phyloP scores from a whole-genome alignment of 2,888 invertebrate genomes.

The Pyrrhopygopsis socrates region DNA sequence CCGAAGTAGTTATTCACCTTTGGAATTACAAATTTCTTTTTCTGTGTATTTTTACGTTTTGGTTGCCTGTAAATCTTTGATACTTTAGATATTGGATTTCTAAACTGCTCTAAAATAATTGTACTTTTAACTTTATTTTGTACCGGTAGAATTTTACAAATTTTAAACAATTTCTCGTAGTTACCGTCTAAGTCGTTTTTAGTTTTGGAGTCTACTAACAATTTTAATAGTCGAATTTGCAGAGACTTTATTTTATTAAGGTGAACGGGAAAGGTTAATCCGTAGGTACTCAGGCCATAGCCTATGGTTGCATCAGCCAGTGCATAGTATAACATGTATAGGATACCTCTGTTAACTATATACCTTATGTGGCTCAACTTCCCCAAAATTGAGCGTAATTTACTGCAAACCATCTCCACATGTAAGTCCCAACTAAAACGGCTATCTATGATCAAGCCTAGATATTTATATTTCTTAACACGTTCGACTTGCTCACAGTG shows the following conservation, averaged over 20 bases:
- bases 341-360: neutral
- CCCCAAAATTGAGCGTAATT: neutral
- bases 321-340: slow-evolving; percentile 17
- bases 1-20: slow-evolving; percentile 15
- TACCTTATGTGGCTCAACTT: neutral
- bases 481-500: neutral
- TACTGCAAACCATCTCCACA: neutral
- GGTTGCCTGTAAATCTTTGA: neutral
- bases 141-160: neutral
- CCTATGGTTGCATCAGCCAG: neutral
- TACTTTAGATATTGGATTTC: neutral
- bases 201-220: neutral
- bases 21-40: neutral
- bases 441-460: neutral
- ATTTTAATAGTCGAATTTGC: neutral
- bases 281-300: slow-evolving; percentile 3
- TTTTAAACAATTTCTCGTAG: slow-evolving; percentile 4
- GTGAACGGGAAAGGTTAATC: neutral
- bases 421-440: slow-evolving; percentile 5
- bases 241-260: neutral
- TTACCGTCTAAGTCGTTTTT: neutral
- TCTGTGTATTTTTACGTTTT: neutral
- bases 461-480: slow-evolving; percentile 5
- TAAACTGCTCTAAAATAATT: neutral
- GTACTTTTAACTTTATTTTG: slow-evolving; percentile 25